Conservation (phyloP, 1,140 invertebrate species). For the Macrostomum lignano region DNA sequence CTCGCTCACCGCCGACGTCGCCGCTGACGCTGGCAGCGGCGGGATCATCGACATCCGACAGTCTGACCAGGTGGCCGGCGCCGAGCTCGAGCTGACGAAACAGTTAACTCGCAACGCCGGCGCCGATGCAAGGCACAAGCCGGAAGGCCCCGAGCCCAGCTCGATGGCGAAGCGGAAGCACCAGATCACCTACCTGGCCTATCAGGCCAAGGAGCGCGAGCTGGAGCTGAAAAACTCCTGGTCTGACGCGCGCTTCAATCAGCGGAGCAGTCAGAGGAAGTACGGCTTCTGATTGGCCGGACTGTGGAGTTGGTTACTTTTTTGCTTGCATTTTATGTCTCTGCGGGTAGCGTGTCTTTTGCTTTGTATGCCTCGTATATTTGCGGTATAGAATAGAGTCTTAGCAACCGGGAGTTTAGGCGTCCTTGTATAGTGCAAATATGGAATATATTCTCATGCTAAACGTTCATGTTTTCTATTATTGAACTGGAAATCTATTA, state of each 20-base stretch:
- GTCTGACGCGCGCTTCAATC: conserved; percentile 51
- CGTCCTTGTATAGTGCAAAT: no score
- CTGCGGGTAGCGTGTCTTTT: no score
- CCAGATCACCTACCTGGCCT: conserved; percentile 76
- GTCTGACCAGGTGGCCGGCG: conserved; percentile 46
- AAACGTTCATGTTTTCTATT: no score
- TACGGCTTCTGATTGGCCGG: conserved; percentile 25
- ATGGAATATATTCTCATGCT: no score
- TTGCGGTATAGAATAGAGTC: no score
- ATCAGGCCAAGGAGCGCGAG: conserved; percentile 71
- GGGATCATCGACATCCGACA: conserved; percentile 57
- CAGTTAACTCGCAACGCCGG: conserved; percentile 36
- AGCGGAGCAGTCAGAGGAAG: conserved; percentile 41
- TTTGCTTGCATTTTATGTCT: no score
- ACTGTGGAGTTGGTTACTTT: neutral
- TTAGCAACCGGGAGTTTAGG: no score
- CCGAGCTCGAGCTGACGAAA: conserved; percentile 45
- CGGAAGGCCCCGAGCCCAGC: conserved; percentile 35
- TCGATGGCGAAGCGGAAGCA: conserved; percentile 50
- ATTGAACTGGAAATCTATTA: no score
- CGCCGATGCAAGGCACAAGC: conserved; percentile 30
- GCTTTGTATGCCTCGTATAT: no score
- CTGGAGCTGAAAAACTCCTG: conserved; percentile 68
- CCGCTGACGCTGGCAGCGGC: no score
- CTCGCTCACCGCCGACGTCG: no score